Evolutionary conservation across 2,113 vertebrate species (phyloP), one percentile per base, ranked within the genome.

Genomic region (Hemibagrus wyckioides): DNA sequence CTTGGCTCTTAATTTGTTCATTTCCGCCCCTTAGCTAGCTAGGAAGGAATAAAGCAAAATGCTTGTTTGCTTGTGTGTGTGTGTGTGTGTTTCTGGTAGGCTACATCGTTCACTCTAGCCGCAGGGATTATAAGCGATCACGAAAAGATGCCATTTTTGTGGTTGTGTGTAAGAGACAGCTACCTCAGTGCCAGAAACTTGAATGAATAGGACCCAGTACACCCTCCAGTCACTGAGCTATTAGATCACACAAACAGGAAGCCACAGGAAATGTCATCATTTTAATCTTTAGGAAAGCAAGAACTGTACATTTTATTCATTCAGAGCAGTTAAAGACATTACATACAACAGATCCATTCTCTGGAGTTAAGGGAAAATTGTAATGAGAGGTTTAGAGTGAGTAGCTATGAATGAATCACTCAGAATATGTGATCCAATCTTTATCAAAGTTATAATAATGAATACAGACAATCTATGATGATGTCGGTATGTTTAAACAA

Each of bases 121-220:
- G 88, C 82, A 77, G 83, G 92, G 91, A 94, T 94, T 93, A 93
- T 56, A 90, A 90, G 75, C 81, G 89, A 85, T 91, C 90, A 83
- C 67, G 77, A 56, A 77, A 86, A 86, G 89, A 86, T 61, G 85
- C 80, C 84, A 77, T 69, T 67, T 54, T 80, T 10, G 50, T 41
- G 88, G 69, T 44, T 83, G 75, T 57, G 83, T 71, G 75, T 71
- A 90, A 84, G 85, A 89, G 86, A 90, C 87, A 88, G 80, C 76
- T 52, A 14, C 69, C 79, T 84, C 88, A 89, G 69, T 89, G 39
- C 75, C 69, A 85, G 65, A 84, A 89, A 83, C 33, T 86, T 83
- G 75, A 88, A 89, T 36, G 83, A 76, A 83, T 63, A 57, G 87
- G 85, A 80, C 83, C 57, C 87, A 56, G 54, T 69, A n/a, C 28